Evolutionary conservation across 2,797 vertebrate species (phyloP).

Genomic region (Sparidentex hasta): DNA sequence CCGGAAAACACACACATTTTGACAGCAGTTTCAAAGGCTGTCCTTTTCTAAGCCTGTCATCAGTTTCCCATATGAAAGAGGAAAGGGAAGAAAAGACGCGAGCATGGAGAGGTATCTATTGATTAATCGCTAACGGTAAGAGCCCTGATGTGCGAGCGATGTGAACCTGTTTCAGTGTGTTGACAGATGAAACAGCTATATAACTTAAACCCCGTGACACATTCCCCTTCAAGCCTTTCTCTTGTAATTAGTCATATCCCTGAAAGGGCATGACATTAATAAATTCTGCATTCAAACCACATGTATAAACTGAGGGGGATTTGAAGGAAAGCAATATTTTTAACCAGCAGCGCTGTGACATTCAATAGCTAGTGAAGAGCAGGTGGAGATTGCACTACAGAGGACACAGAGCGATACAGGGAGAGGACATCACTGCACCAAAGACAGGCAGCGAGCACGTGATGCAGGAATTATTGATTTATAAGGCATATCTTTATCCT

Average conservation of each 20-base stretch:
- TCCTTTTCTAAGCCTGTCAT: conserved; percentile 67
- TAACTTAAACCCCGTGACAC: conserved; percentile 72
- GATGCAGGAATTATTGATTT: conserved; percentile 82
- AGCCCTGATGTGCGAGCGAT: conserved; percentile 56
- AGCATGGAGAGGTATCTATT: conserved; percentile 64
- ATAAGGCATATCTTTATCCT: conserved; percentile 83
- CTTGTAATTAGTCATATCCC: conserved; percentile 81
- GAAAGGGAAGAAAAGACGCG: conserved; percentile 52
- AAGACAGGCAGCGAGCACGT: conserved; percentile 60
- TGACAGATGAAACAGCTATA: conserved; percentile 78
- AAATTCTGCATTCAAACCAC: conserved; percentile 84
- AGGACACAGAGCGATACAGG: conserved; percentile 67
- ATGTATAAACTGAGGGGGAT: conserved; percentile 79
- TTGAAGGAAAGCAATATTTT: conserved; percentile 82
- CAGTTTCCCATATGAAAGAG: conserved; percentile 63
- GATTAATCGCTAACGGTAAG: conserved; percentile 73
- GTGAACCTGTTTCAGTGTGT: conserved; percentile 76
- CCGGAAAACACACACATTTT: conserved; percentile 63
- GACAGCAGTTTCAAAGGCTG: conserved; percentile 69
- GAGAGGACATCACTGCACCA: conserved; percentile 70
- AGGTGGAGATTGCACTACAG: conserved; percentile 60
- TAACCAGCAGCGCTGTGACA: conserved; percentile 78
- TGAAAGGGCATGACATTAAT: conserved; percentile 87
- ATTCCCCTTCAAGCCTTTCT: conserved; percentile 79
- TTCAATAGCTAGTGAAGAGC: conserved; percentile 75